Percentiles rank a stretch among this genome's conserved stretches.
phyloP scores from a whole-genome alignment of 2,797 vertebrate species.

The Neoniphon sammara region DNA sequence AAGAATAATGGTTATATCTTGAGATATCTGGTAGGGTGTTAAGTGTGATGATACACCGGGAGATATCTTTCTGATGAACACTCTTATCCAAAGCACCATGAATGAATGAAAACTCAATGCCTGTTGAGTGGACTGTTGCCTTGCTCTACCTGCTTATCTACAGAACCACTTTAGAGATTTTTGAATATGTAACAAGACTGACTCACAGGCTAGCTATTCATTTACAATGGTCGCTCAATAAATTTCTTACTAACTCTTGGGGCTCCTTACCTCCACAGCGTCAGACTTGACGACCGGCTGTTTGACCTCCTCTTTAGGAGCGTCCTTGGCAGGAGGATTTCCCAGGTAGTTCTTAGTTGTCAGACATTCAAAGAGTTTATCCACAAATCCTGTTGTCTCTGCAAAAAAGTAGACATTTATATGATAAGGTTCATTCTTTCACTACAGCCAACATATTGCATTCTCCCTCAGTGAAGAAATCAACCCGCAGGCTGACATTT shows the following conservation, averaged over 20 bases:
- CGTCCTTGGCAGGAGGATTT: conserved; percentile 86
- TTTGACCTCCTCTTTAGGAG: conserved; percentile 88
- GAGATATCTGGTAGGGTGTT: background rate
- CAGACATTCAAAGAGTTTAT: conserved; percentile 98
- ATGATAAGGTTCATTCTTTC: background rate
- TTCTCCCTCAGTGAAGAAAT: conserved; percentile 1
- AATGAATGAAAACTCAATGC: background rate
- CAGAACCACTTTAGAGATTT: background rate
- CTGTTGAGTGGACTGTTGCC: background rate
- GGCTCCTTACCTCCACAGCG: conserved; percentile 84
- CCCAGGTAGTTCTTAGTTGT: conserved; percentile 93
- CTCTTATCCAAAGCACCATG: conserved; percentile 7
- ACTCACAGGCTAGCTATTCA: background rate
- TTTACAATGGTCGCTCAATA: background rate
- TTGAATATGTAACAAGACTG: background rate
- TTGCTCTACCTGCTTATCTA: background rate
- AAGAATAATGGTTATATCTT: background rate
- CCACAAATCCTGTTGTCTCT: conserved; percentile 98
- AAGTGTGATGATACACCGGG: background rate
- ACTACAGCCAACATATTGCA: background rate
- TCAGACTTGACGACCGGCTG: conserved; percentile 85
- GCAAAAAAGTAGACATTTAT: conserved; percentile 55
- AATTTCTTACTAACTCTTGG: background rate
- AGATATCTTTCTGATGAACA: background rate
- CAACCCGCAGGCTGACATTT: background rate